Evolutionary conservation across 2,113 vertebrate genomes (phyloP).

Genomic region (Onychorhynchus coronatus): DNA sequence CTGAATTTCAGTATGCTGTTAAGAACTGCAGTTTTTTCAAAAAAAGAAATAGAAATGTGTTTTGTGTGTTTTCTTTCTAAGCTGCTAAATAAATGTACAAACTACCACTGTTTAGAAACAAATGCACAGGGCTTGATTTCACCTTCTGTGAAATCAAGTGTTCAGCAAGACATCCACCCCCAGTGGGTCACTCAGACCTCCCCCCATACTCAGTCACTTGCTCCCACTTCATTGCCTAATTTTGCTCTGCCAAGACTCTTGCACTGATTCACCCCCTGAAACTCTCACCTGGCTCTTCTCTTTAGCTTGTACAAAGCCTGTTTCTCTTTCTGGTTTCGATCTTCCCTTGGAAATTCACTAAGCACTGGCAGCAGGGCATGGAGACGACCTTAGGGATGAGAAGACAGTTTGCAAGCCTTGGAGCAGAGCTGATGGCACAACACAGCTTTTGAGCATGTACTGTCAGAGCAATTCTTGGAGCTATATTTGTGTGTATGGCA

Average conservation of each 20-base stretch:
- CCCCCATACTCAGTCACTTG: accelerated
- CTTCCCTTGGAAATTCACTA: not conserved
- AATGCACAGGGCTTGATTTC: not conserved
- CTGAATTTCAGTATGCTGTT: not conserved
- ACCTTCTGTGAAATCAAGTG: not conserved
- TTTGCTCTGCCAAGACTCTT: not conserved
- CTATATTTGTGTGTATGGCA: not conserved
- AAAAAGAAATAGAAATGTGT: not conserved
- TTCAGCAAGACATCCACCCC: not conserved
- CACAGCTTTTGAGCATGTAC: not conserved
- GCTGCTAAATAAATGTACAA: not conserved
- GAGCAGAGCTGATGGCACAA: not conserved
- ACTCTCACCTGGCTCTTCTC: not conserved
- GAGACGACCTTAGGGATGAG: not conserved
- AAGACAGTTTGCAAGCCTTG: not conserved
- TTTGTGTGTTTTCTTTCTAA: not conserved
- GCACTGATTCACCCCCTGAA: accelerated
- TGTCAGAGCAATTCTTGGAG: not conserved
- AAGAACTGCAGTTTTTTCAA: not conserved
- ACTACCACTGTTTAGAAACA: not conserved
- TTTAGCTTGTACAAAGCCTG: not conserved
- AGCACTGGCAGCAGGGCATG: not conserved
- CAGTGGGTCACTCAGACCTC: not conserved
- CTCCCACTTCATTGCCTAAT: not conserved
- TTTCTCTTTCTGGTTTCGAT: not conserved